These are phyloP conservation scores for Bovichtus variegatus DNA, from an alignment of 2,797 vertebrate species.

Conservation along the genomic window DNA sequence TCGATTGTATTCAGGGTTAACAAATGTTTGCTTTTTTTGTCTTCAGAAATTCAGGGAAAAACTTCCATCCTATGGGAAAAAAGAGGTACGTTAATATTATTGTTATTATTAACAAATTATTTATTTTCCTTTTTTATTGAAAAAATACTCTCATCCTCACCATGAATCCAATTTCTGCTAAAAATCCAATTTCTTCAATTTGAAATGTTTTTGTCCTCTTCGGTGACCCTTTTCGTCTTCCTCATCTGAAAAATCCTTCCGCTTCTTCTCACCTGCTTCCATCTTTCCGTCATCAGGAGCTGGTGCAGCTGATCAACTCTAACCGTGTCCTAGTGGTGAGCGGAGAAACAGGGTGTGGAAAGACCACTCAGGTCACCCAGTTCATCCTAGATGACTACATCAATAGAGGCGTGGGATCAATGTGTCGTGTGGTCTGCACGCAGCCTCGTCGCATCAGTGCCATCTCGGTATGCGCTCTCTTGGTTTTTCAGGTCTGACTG, in stretches of 20 bases:
- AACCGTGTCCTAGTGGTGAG: slow-evolving; percentile 94
- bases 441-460: slow-evolving; percentile 97
- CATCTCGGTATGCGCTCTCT: slow-evolving; percentile 88
- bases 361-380: slow-evolving; percentile 97
- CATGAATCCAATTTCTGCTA: not conserved
- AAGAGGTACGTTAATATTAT: slow-evolving; percentile 84
- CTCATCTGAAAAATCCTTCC: not conserved
- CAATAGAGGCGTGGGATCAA: slow-evolving; percentile 88
- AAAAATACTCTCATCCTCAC: not conserved
- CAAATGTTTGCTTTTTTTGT: slow-evolving; percentile 30
- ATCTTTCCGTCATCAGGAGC: slow-evolving; percentile 83
- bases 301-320: slow-evolving; percentile 88
- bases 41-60: slow-evolving; percentile 93
- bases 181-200: not conserved
- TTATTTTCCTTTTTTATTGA: not conserved
- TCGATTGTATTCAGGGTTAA: not conserved
- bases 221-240: not conserved
- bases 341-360: slow-evolving; percentile 97
- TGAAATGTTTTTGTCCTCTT: not conserved
- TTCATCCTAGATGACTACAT: slow-evolving; percentile 96
- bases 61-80: slow-evolving; percentile 92
- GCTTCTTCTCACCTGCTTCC: not conserved
- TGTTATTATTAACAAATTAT: not conserved
- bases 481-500: not conserved
- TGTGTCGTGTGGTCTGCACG: slow-evolving; percentile 94